Evolutionary conservation across 2,797 vertebrate genomes (phyloP), one percentile per base, ranked within the genome.

Genomic region (Erethizon dorsatum): DNA sequence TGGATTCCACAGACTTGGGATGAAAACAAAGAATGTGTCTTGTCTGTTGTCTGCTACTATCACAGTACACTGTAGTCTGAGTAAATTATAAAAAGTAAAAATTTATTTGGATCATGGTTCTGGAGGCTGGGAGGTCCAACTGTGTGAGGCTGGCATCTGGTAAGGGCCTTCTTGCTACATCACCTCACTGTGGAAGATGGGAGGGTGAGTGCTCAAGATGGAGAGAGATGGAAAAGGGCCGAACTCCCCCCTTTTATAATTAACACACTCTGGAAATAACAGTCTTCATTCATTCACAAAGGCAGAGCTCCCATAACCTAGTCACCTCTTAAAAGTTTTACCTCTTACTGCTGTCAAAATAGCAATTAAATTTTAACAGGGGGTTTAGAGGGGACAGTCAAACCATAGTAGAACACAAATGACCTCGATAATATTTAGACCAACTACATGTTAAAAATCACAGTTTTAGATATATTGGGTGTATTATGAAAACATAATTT

Each of bases 391-490:
- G 28, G 50, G 22, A 54, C 11, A 13, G 20, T 54, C 65, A 54
- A 69, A 37, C 14, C 63, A 86, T 6, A 41, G 83, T 12, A 37
- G 50, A 71, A 50, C 11, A 7, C 50, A 59, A 92, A 75, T n/a
- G 33, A 90, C 33, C 28, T 65, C 24, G 41, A 41, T 71, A 14
- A 56, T 80, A 83, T 61, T 95, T 63, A 67, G 41, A 77, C 17
- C 63, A 50, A 63, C 56, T 47, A 45, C n/a, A 82, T 71, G 65
- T 63, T 82, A 71, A 87, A 87, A 87, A 52, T 84, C 54, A 77
- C 15, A 54, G n/a, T 56, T 95, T 79, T 57, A 78, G 67, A 50
- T 61, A 59, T 26, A 86, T 24, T 20, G 5, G 28, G 54, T 47
- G 15, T 50, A 65, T 67, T 73, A 69, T 2, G 56, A 93, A 69